Conservation (phyloP, 2,797 vertebrate genomes). For the Myotis pilosus region DNA sequence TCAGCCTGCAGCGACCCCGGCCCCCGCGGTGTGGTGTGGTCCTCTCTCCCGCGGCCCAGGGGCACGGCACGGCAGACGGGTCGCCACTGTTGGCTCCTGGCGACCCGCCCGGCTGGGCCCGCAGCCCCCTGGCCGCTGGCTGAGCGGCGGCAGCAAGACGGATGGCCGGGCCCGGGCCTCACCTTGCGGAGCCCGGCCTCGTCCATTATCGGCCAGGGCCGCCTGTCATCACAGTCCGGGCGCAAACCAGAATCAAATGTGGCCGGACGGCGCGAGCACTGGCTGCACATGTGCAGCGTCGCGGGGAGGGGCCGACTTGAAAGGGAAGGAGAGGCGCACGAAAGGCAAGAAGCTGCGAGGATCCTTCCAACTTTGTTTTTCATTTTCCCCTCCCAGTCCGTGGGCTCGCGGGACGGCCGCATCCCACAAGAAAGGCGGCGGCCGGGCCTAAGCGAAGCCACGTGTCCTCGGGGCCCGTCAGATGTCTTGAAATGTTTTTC, state of each 20-base stretch:
- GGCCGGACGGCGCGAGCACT: background rate
- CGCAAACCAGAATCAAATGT: constrained; percentile 77
- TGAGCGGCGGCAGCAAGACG: background rate
- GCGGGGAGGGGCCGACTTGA: constrained; percentile 58
- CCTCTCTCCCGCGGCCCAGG: fast-evolving
- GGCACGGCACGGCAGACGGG: background rate
- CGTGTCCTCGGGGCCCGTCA: constrained; percentile 54
- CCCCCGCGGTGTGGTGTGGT: fast-evolving
- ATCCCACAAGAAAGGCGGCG: constrained; percentile 70
- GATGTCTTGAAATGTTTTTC: constrained; percentile 46
- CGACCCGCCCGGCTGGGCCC: background rate
- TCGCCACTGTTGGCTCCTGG: fast-evolving
- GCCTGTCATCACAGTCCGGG: constrained; percentile 69
- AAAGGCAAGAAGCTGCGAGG: background rate
- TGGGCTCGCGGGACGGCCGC: background rate
- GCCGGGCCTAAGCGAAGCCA: constrained; percentile 71
- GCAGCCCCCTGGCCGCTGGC: background rate
- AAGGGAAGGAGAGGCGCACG: constrained; percentile 35
- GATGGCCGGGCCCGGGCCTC: background rate
- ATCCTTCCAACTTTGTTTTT: constrained; percentile 46
- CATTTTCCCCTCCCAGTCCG: constrained; percentile 40
- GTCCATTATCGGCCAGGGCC: constrained; percentile 61
- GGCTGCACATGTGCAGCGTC: background rate
- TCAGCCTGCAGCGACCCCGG: fast-evolving
- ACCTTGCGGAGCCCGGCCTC: constrained; percentile 12